phyloP scores from a whole-genome alignment of 2,888 invertebrate species.

The Eutolmus rufibarbis region DNA sequence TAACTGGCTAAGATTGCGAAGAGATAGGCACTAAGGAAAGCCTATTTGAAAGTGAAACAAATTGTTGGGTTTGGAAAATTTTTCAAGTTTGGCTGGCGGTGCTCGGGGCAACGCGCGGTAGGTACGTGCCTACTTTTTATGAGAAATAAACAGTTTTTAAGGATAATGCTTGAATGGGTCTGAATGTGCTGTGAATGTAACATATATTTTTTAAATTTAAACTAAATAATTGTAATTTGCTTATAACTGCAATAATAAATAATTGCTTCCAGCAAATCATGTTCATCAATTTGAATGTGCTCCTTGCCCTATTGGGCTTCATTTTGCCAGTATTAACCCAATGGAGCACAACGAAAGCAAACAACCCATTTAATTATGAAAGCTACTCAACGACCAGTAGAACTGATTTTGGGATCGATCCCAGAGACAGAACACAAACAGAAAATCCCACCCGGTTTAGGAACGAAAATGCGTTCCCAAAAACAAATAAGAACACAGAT shows the following conservation, averaged over 20 bases:
- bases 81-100: not conserved
- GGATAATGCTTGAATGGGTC: not conserved
- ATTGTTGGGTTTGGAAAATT: not conserved
- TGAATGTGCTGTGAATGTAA: not conserved
- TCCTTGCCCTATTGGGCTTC: not conserved
- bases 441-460: not conserved
- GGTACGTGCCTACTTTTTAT: not conserved
- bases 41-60: not conserved
- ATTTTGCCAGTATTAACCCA: not conserved
- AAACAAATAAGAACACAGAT: conserved; percentile 17
- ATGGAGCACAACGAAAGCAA: not conserved
- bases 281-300: not conserved
- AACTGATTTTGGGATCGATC: not conserved
- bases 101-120: not conserved
- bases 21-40: not conserved
- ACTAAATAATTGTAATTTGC: not conserved
- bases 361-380: not conserved
- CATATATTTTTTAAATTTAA: not conserved
- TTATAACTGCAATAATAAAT: not conserved
- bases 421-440: not conserved
- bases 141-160: not conserved
- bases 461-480: not conserved
- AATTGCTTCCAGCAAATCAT: not conserved
- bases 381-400: not conserved
- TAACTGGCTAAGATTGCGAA: not conserved